phyloP scores from a whole-genome alignment of 2,113 vertebrate genomes.

The Coptodon rendalli region DNA sequence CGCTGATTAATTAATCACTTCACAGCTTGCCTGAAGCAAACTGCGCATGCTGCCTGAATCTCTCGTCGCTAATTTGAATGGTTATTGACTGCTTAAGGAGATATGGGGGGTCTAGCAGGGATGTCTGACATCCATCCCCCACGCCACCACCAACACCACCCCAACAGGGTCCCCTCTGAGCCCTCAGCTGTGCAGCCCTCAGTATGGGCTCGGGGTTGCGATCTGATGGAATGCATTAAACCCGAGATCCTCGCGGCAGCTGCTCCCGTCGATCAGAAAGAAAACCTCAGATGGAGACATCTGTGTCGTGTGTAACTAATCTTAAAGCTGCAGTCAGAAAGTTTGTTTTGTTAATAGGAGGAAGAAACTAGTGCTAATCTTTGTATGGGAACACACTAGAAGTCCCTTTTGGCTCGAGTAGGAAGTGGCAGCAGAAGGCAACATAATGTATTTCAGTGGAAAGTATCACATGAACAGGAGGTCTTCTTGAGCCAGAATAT shows the following conservation, averaged over 20 bases:
- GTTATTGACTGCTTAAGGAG: constrained; percentile 6
- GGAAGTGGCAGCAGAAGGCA: neutral
- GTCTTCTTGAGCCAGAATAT: neutral
- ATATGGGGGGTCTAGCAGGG: neutral
- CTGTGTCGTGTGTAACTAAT: neutral
- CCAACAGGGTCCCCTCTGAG: neutral
- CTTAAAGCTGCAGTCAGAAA: neutral
- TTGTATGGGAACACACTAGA: neutral
- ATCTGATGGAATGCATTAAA: constrained; percentile 62
- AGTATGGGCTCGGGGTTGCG: constrained; percentile 19
- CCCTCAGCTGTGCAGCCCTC: constrained; percentile 46
- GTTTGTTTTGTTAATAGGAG: neutral
- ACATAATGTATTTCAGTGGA: neutral
- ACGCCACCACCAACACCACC: neutral
- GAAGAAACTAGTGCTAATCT: neutral
- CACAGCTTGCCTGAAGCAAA: neutral
- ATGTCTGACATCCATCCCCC: neutral
- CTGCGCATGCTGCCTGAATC: neutral
- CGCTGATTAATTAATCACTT: neutral
- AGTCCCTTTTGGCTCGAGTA: neutral
- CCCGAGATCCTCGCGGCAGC: constrained; percentile 39
- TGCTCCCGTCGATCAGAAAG: constrained; percentile 51
- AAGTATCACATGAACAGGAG: constrained; percentile 5
- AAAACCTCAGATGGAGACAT: constrained; percentile 17
- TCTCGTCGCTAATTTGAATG: neutral